Evolutionary conservation across 2,113 vertebrate species (phyloP).

Genomic region (Odocoileus virginianus): DNA sequence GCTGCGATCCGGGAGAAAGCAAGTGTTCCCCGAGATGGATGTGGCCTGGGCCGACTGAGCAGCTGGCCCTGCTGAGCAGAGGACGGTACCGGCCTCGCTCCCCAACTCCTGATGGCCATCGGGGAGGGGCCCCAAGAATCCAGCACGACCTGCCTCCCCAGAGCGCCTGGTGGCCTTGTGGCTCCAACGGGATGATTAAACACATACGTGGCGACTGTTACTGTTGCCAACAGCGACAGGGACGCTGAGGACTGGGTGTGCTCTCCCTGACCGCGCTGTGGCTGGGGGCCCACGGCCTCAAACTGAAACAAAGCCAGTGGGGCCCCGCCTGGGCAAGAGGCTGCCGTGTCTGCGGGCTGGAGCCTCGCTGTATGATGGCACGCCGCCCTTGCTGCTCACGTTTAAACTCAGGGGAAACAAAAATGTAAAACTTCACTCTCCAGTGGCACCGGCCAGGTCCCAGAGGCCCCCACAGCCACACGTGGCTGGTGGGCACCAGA

Average conservation of each 20-base stretch:
- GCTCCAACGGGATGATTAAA: rapidly evolving
- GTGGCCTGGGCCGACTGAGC: rapidly evolving
- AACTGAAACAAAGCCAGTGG: not conserved
- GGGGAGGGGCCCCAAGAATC: not conserved
- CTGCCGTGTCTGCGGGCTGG: rapidly evolving
- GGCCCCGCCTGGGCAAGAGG: rapidly evolving
- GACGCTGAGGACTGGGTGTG: rapidly evolving
- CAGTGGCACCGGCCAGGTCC: rapidly evolving
- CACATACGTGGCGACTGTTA: rapidly evolving
- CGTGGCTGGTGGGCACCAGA: rapidly evolving
- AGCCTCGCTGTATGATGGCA: rapidly evolving
- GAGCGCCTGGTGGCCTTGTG: rapidly evolving
- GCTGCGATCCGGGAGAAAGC: not conserved
- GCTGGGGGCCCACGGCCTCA: rapidly evolving
- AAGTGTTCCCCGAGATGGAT: rapidly evolving
- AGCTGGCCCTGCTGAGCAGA: not conserved
- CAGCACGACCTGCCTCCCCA: not conserved
- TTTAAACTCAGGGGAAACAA: not conserved
- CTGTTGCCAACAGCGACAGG: rapidly evolving
- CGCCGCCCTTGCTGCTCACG: rapidly evolving
- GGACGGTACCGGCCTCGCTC: rapidly evolving
- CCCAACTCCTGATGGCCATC: not conserved
- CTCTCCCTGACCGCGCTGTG: rapidly evolving
- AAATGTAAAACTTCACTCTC: rapidly evolving
- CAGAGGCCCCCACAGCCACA: rapidly evolving